Base-by-base conservation (phyloP, 2,113 vertebrate genomes). In the Struthidea cinerea region DNA sequence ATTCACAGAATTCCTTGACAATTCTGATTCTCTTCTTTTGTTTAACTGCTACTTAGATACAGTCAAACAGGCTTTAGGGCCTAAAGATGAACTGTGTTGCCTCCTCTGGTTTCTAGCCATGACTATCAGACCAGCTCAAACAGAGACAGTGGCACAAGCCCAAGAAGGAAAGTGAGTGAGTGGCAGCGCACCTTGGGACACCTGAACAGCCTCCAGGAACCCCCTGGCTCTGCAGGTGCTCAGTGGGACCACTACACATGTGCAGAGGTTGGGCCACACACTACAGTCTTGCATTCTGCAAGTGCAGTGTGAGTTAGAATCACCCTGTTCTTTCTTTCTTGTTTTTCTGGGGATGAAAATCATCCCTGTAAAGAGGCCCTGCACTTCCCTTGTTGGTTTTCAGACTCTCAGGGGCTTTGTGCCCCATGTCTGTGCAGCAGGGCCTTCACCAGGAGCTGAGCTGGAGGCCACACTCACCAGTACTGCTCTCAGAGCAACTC, bases 201-300 rank as follows among this genome's bases (percentile, higher is more conserved):
- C 20, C 39, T 9, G 2, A 7, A 8, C 16, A 7, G 21, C 18
- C 55, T 33, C 37, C 39, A 4, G 17, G 49, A 12, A 1, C 19
- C 5, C 42, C 30, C 13, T 26, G 69, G 47, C 50, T 74, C 68
- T 84, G 71, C 53, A 33, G 55, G 24, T 4, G 44, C 47, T 28
- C 85, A 14, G 13, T 10, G 21, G 37, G 28, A 61, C 37, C 35
- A 4, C 28, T 24, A 3, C 1, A 8, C 5, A 0, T 1, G 4
- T 26, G 50, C 68, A 49, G 22, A 49, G 10, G 7, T 2, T 53
- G 37, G 56, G 24, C 16, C 68, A 67, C 46, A 20, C 4, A 1
- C 30, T 26, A 0, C 28, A n/a, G 21, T 13, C n/a, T 1, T 41
- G 26, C 13, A 23, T 41, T 74, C 78, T 37, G 49, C 7, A 61